Base-by-base conservation (phyloP, 2,113 vertebrate genomes). In the Cynocephalus volans region DNA sequence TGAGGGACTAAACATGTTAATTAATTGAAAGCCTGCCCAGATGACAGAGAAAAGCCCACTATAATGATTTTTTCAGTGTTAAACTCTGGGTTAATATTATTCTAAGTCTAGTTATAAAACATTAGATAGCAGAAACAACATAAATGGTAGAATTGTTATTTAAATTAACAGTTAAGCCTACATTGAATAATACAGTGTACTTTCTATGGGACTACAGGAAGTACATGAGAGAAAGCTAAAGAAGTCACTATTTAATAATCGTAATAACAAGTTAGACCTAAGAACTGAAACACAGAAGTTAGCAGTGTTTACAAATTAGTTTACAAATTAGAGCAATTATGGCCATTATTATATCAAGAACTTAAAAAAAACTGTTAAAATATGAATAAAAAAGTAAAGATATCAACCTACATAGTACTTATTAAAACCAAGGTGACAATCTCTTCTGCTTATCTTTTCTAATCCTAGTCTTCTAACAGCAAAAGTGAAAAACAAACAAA, bases 1-100 rank as follows among this genome's bases (percentile, higher is more conserved):
- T 56, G 85, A 92, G 54, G 36, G n/a, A 70, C n/a, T 88, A 72
- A 77, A 86, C 7, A 72, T 70, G 24, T 89, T 92, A 88, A 90
- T 31, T 31, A 65, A 88, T 18, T 87, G 77, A 54, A 72, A 69
- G 23, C 24, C 60, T 70, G 69, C 87, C 23, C 64, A 79, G 45
- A 83, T 56, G n/a, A 89, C 1, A 70, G 15, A 62, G 41, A 26
- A 84, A 97, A 54, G 36, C 58, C 58, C 23, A 70, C 50, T 50
- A 18, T n/a, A 86, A 82, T 13, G 69, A 26, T 97, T 41, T 76
- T 41, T 73, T 86, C 28, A 80, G 28, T 81, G 28, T 92, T 96
- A 36, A 85, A 87, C 67, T 90, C 15, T 56, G 14, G 33, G 48
- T 94, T 90, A 79, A 9, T 79, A 88, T 93, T 73, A 88, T 54